Base-by-base conservation (phyloP, 2,888 invertebrate genomes). In the Drosophila suboccidentalis region DNA sequence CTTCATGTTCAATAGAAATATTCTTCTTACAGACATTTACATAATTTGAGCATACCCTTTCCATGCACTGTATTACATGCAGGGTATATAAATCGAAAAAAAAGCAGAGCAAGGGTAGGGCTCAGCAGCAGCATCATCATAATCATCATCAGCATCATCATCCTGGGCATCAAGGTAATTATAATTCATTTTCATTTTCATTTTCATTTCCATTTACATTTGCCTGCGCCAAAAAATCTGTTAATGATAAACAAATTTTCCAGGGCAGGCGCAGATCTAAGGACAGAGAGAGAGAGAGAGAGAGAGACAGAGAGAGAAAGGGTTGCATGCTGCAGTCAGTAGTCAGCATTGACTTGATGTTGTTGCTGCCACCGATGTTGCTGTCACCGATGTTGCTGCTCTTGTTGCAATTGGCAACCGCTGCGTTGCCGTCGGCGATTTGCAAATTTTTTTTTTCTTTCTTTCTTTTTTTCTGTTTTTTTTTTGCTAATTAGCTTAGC, bases 191-290 rank as follows among this genome's bases (percentile, higher is more conserved):
- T 80, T 60, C 80, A 58, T 72, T 79, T 57, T 43, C 64, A 64
- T 22, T 22, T 22, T 19, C 19, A 19, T n/a, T n/a, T n/a, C 19
- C 19, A 19, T 53, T 61, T 53, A 36, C 50, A 53, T 61, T 61
- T 74, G 73, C 65, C 54, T 65, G 53, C 57, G 49, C 62, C 57
- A 47, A 67, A 71, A 29, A 78, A 81, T 89, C 71, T 65, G 85
- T 78, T 89, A 84, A 85, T 85, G 84, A 85, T 85, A 85, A 85
- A 84, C 84, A 85, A 85, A 85, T 89, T 85, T 85, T 89, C 82
- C 86, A 66, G 38, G 36, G 65, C 66, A 53, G 46, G 22, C 22
- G 15, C 32, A 15, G 17, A 2, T n/a, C 39, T 34, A 17, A 47
- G 44, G 17, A n/a, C n/a, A n/a, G n/a, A n/a, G 26, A 41, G n/a